phyloP scores from a whole-genome alignment of 2,113 vertebrate species.

The Glaucomys volans region DNA sequence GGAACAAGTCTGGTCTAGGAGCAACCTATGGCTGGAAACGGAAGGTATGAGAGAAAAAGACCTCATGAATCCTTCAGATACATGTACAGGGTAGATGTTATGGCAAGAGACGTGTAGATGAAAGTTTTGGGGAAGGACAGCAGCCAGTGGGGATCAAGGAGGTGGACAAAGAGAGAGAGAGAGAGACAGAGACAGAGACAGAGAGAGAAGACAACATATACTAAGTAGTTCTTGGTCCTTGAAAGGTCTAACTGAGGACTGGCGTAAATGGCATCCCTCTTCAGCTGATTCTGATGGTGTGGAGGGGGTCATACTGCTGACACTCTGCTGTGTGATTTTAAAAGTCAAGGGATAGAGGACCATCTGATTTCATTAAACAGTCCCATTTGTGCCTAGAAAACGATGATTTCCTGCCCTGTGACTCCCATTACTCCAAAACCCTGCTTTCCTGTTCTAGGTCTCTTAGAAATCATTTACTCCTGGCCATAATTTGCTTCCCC shows the following conservation, averaged over 20 bases:
- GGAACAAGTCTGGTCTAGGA: neutral
- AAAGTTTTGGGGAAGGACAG: neutral
- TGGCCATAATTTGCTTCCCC: neutral
- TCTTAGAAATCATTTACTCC: neutral
- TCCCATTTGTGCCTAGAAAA: neutral
- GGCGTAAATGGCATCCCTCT: neutral
- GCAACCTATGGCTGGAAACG: neutral
- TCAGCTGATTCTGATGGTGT: neutral
- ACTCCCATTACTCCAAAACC: neutral
- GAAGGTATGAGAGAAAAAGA: neutral
- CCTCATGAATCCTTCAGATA: neutral
- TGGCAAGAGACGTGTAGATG: neutral
- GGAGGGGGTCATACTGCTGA: no score
- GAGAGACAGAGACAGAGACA: neutral
- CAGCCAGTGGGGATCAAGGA: rapidly evolving
- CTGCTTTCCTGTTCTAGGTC: neutral
- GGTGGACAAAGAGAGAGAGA: neutral
- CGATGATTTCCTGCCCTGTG: neutral
- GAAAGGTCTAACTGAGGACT: neutral
- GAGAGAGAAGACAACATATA: no score
- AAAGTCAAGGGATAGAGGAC: neutral
- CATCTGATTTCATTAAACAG: neutral
- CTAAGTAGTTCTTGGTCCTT: neutral
- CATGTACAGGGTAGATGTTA: neutral
- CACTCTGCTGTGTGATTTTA: neutral